Percentiles rank a stretch among this genome's conserved stretches.
Conservation (phyloP, 2,797 vertebrate species). For the Gallinago nigripennis region DNA sequence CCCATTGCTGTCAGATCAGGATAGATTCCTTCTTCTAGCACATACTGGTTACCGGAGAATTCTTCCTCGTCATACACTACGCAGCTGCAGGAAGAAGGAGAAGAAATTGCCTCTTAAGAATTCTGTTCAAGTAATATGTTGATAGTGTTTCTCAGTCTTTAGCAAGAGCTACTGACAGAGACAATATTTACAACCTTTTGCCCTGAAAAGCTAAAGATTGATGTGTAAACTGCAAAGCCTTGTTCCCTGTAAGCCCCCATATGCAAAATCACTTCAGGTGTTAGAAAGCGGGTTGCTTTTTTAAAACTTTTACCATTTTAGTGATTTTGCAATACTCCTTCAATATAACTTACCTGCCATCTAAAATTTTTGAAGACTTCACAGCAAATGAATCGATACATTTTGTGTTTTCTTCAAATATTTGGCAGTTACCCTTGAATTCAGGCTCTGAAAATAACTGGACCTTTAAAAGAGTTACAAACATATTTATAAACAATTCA, state of each 20-base stretch:
- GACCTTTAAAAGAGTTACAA: slow-evolving; percentile 79
- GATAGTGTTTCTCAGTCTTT: neutral
- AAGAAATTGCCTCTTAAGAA: neutral
- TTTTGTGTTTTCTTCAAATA: slow-evolving; percentile 80
- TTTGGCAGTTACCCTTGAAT: slow-evolving; percentile 84
- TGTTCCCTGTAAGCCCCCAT: neutral
- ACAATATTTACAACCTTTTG: neutral
- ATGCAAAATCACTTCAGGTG: neutral
- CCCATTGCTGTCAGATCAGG: slow-evolving; percentile 85
- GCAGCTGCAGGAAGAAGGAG: slow-evolving; percentile 81
- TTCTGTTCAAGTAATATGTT: neutral
- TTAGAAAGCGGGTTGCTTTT: neutral
- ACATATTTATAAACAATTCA: slow-evolving; percentile 5
- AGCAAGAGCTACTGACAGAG: neutral
- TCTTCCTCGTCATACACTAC: slow-evolving; percentile 86
- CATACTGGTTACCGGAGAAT: slow-evolving; percentile 88
- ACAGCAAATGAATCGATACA: slow-evolving; percentile 83
- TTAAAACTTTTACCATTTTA: neutral
- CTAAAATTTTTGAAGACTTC: slow-evolving; percentile 88
- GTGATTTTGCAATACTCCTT: neutral
- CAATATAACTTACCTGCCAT: slow-evolving; percentile 85
- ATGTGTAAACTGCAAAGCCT: neutral
- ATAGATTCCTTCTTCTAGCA: slow-evolving; percentile 93
- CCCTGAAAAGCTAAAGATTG: neutral
- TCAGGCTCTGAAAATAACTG: slow-evolving; percentile 90